Percentiles rank a stretch among this genome's conserved stretches.
These are phyloP conservation scores for Lasioglossum lativentre DNA, from an alignment of 2,888 invertebrate genomes.

Conservation along the genomic window DNA sequence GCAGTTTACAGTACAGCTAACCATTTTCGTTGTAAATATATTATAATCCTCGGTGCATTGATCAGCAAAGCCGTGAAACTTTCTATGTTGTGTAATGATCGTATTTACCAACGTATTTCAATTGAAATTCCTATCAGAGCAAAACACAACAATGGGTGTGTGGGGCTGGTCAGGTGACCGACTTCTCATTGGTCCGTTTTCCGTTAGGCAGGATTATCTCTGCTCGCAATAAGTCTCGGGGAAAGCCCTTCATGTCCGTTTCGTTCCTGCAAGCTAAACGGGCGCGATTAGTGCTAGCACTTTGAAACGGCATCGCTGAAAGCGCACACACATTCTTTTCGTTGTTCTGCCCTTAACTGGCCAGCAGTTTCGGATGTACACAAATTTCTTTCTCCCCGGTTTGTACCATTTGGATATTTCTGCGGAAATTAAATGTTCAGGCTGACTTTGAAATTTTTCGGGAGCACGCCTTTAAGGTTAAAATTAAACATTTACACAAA, in stretches of 20 bases:
- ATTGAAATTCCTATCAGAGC: neutral
- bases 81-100: neutral
- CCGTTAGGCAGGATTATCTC: constrained; percentile 2
- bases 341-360: neutral
- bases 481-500: neutral
- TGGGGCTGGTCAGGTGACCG: neutral
- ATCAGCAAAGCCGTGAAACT: no score
- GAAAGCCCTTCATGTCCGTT: constrained; percentile 8
- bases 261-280: neutral
- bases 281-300: neutral
- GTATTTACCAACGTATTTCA: neutral
- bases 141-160: neutral
- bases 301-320: neutral
- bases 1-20: no score
- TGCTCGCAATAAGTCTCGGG: constrained; percentile 2
- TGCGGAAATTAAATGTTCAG: neutral
- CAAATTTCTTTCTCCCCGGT: neutral
- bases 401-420: neutral
- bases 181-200: neutral
- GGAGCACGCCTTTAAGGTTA: neutral
- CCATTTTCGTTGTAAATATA: no score
- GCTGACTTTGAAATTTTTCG: neutral
- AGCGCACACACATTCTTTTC: neutral
- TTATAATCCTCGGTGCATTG: no score
- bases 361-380: neutral